Evolutionary conservation across 2,888 invertebrate species (phyloP).

Genomic region (Chaetoderma sp.): DNA sequence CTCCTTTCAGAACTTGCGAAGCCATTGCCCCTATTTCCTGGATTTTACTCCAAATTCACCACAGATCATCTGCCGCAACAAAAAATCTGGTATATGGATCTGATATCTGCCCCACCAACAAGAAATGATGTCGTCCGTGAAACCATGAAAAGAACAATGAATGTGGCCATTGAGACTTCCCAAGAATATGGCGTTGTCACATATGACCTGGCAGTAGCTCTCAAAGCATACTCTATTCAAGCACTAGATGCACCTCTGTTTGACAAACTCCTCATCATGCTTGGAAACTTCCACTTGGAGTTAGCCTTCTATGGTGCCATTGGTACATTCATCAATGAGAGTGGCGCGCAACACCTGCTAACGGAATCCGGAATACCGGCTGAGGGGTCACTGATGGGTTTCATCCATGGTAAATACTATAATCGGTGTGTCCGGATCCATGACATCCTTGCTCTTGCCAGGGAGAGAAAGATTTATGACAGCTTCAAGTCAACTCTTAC

Average conservation of each 20-base stretch:
- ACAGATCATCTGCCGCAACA: slow-evolving; percentile 17
- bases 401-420: slow-evolving; percentile 26
- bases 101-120: slow-evolving; percentile 21
- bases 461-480: slow-evolving; percentile 12
- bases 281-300: slow-evolving; percentile 28
- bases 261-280: slow-evolving; percentile 23
- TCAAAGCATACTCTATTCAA: slow-evolving; percentile 30
- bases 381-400: slow-evolving; percentile 25
- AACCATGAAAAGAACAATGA: slow-evolving; percentile 22
- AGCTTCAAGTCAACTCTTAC: not conserved
- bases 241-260: slow-evolving; percentile 18
- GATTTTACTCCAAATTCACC: slow-evolving; percentile 11
- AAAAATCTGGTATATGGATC: slow-evolving; percentile 27
- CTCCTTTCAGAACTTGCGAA: too few relatives aligned
- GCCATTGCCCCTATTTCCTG: too few relatives aligned
- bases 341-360: slow-evolving; percentile 13
- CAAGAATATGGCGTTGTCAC: slow-evolving; percentile 25
- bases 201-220: slow-evolving; percentile 28
- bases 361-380: slow-evolving; percentile 26
- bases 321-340: slow-evolving; percentile 22
- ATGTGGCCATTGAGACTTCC: slow-evolving; percentile 17
- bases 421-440: slow-evolving; percentile 22
- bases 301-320: slow-evolving; percentile 23
- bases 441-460: slow-evolving; percentile 9
- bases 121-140: slow-evolving; percentile 29